Evolutionary conservation across 2,888 invertebrate species (phyloP).

Genomic region (Andrena marginata): DNA sequence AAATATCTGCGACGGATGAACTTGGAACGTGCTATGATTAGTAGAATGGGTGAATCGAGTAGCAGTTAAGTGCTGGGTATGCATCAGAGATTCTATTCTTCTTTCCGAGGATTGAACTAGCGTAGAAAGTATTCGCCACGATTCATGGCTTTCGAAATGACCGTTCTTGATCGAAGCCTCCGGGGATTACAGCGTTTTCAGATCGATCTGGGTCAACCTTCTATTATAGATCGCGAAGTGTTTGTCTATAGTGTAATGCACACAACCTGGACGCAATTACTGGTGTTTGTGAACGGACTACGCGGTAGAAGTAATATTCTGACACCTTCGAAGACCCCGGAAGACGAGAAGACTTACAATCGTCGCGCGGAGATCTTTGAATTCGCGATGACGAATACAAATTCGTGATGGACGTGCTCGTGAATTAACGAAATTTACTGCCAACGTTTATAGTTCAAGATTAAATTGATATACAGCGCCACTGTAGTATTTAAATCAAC

Average conservation of each 20-base stretch:
- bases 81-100: not conserved
- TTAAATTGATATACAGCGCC: not conserved
- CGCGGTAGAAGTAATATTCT: constrained; percentile 58
- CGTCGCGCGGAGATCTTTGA: not conserved
- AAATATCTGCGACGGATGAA: not conserved
- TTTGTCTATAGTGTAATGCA: constrained; percentile 41
- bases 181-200: constrained; percentile 55
- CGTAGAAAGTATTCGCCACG: not conserved
- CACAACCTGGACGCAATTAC: constrained; percentile 43
- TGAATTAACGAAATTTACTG: not conserved
- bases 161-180: constrained; percentile 37
- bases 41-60: not conserved
- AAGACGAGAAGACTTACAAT: not conserved
- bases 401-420: not conserved
- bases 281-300: constrained; percentile 31
- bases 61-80: not conserved
- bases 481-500: not conserved
- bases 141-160: constrained; percentile 33
- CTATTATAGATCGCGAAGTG: constrained; percentile 54
- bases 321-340: not conserved
- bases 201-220: constrained; percentile 73
- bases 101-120: not conserved
- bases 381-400: not conserved
- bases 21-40: not conserved
- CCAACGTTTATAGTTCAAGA: not conserved